phyloP scores from a whole-genome alignment of 2,113 vertebrate species.

The Tor tambroides region DNA sequence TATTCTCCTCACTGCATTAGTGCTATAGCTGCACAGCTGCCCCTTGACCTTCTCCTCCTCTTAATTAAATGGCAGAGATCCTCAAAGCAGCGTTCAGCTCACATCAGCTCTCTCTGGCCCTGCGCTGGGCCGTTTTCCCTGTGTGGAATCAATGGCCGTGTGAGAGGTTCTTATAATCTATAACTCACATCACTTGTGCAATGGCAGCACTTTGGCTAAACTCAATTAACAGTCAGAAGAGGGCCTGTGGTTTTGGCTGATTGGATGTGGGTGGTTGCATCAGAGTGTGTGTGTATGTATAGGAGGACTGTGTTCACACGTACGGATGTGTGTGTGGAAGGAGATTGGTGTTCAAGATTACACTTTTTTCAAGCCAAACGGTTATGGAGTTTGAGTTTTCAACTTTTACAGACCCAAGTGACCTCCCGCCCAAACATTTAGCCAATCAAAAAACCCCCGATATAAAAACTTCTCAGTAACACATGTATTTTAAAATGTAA shows the following conservation, averaged over 20 bases:
- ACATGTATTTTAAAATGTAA: not conserved
- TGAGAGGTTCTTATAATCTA: constrained; percentile 59
- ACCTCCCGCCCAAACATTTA: too few species aligned
- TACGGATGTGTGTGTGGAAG: too few species aligned
- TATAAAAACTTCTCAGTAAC: too few species aligned
- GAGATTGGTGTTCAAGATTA: too few species aligned
- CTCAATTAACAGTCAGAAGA: constrained; percentile 57
- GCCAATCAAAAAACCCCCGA: too few species aligned
- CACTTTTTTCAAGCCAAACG: too few species aligned
- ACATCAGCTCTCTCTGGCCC: constrained; percentile 21
- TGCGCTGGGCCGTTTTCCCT: constrained; percentile 25
- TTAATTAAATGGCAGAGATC: constrained; percentile 58
- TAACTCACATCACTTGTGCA: constrained; percentile 60
- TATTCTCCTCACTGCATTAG: constrained; percentile 48
- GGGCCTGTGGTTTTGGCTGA: constrained; percentile 47
- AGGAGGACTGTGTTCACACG: not conserved
- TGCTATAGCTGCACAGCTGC: constrained; percentile 25
- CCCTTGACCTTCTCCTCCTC: constrained; percentile 43
- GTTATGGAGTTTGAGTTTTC: too few species aligned
- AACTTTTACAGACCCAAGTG: not conserved
- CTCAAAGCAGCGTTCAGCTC: constrained; percentile 37
- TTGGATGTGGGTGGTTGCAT: constrained; percentile 46
- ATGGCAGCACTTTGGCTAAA: constrained; percentile 60
- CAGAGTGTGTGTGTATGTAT: constrained; percentile 11
- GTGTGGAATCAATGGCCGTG: constrained; percentile 53